Percentiles rank a stretch among this genome's conserved stretches.
Evolutionary conservation across 64 coral and sea anemone genomes (phyloP).

Genomic region (Catalaphyllia jardinei): DNA sequence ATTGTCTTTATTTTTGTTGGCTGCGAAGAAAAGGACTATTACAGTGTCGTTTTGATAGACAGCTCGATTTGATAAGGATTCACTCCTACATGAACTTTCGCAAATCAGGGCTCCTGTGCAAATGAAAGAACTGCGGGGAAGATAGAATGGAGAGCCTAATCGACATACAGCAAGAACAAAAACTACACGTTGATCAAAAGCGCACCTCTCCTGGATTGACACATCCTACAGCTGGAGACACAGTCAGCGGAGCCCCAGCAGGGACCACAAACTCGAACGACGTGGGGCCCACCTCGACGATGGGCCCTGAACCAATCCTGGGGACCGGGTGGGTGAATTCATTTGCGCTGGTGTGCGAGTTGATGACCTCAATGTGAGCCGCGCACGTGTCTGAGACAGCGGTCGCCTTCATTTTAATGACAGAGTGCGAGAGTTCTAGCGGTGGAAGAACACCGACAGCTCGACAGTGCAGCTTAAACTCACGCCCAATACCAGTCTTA

Average conservation of each 20-base stretch:
- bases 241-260: slow-evolving; percentile 65
- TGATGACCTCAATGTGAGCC: slow-evolving; percentile 84
- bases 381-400: slow-evolving; percentile 85
- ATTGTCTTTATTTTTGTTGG: no score
- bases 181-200: background rate
- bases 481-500: slow-evolving; percentile 92
- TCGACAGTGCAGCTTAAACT: slow-evolving; percentile 84
- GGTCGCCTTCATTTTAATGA: slow-evolving; percentile 90
- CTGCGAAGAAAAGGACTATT: no score
- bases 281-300: slow-evolving; percentile 91
- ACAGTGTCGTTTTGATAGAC: no score
- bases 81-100: no score
- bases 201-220: slow-evolving; percentile 87
- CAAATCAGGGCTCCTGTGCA: no score
- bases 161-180: background rate
- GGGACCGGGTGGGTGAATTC: slow-evolving; percentile 98
- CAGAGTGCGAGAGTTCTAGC: slow-evolving; percentile 83
- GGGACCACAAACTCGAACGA: slow-evolving; percentile 97
- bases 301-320: slow-evolving; percentile 86
- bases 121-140: no score
- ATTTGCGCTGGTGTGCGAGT: slow-evolving; percentile 89
- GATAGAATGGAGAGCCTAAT: no score
- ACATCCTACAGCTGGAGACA: slow-evolving; percentile 85
- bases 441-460: slow-evolving; percentile 87
- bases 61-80: no score